A percentile compares a stretch with the other conserved stretches of the same genome.
phyloP scores from a whole-genome alignment of 1,140 invertebrate species.

The Cyphomyrmex costatus region DNA sequence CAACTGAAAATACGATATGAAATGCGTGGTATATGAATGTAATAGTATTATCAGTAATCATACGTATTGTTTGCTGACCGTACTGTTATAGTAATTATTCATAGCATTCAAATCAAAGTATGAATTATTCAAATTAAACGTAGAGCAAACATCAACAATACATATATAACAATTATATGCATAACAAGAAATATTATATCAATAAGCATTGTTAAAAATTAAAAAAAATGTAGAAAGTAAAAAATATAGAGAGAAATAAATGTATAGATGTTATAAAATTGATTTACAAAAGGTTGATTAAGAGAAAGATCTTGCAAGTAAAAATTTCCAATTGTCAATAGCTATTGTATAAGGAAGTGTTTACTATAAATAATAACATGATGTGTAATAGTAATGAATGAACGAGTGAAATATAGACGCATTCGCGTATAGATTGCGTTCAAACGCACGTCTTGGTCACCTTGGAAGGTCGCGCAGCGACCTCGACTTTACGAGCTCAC shows the following conservation, averaged over 20 bases:
- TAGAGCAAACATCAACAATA: background rate
- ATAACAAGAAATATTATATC: background rate
- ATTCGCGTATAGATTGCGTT: conserved; percentile 16
- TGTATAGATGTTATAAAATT: background rate
- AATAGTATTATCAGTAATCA: conserved; percentile 1
- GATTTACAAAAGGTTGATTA: background rate
- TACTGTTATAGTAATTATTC: background rate
- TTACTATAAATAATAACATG: background rate
- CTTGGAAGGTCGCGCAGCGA: conserved; percentile 73
- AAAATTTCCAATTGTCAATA: conserved; percentile 4
- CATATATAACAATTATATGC: conserved; percentile 11
- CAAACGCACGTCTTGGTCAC: conserved; percentile 56
- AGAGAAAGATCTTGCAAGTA: background rate
- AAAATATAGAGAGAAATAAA: background rate
- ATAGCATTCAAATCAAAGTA: background rate
- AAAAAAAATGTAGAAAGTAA: background rate
- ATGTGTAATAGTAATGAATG: background rate
- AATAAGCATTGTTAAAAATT: background rate
- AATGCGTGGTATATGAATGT: background rate
- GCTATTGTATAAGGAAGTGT: background rate
- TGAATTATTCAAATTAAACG: background rate
- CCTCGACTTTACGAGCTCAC: conserved; percentile 69
- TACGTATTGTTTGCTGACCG: background rate
- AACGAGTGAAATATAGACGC: background rate
- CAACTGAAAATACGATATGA: background rate